Evolutionary conservation across 2,797 vertebrate genomes (phyloP).

Genomic region (Rhinella marina): DNA sequence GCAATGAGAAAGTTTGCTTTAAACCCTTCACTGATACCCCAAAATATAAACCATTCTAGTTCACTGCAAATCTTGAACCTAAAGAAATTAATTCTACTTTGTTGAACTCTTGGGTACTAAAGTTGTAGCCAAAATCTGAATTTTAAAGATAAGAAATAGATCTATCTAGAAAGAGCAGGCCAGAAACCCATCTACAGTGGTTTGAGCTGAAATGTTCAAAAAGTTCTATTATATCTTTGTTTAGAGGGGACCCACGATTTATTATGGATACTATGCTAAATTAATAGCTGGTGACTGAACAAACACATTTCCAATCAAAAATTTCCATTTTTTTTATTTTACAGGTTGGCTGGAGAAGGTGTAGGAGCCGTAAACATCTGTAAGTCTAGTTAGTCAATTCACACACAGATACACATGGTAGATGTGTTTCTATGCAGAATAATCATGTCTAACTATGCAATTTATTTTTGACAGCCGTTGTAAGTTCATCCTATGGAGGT

Average conservation of each 20-base stretch:
- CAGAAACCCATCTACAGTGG: too few relatives aligned
- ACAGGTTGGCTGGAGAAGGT: slow-evolving; percentile 70
- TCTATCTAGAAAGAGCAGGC: neutral
- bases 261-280: neutral
- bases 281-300: too few relatives aligned
- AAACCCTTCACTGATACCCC: neutral
- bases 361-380: slow-evolving; percentile 67
- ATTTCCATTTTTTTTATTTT: neutral
- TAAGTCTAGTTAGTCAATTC: slow-evolving; percentile 63
- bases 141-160: neutral
- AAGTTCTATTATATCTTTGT: too few relatives aligned
- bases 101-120: neutral
- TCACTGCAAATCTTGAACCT: neutral
- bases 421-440: neutral
- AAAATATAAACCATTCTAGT: neutral
- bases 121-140: neutral
- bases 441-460: neutral
- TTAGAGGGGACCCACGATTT: too few relatives aligned
- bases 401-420: neutral
- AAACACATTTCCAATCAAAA: neutral
- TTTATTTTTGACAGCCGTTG: slow-evolving; percentile 64
- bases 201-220: too few relatives aligned
- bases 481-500: slow-evolving; percentile 61
- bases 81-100: neutral
- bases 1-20: too few relatives aligned